Evolutionary conservation across 2,888 invertebrate species (phyloP).

Genomic region (Cryptocephalus moraei): DNA sequence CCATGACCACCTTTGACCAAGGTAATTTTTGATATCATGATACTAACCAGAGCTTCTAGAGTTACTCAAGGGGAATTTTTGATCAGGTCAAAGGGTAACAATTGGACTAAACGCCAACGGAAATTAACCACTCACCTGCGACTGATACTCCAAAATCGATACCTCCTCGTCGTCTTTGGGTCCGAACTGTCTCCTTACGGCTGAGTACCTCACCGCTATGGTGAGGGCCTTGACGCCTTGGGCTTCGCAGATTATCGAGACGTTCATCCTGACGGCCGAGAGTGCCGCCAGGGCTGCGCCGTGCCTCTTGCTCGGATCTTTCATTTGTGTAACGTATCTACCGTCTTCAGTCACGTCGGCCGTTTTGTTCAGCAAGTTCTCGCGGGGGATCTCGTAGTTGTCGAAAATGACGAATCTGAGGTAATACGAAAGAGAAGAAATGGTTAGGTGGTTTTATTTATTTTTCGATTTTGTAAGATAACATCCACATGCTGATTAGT

Average conservation of each 20-base stretch:
- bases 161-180: constrained; percentile 61
- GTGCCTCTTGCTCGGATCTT: constrained; percentile 74
- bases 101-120: not conserved
- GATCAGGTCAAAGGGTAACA: too few species aligned
- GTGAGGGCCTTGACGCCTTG: constrained; percentile 64
- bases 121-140: constrained; percentile 51
- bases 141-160: constrained; percentile 85
- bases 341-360: constrained; percentile 82
- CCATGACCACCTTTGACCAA: too few species aligned
- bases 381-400: constrained; percentile 70
- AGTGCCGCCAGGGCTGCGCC: constrained; percentile 76
- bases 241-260: constrained; percentile 50
- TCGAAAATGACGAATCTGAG: constrained; percentile 63
- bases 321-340: constrained; percentile 67
- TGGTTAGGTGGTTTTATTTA: too few species aligned
- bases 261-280: constrained; percentile 73
- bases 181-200: constrained; percentile 80
- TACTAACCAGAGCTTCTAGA: too few species aligned
- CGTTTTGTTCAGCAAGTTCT: constrained; percentile 69
- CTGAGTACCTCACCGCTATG: constrained; percentile 81
- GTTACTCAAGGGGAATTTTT: too few species aligned
- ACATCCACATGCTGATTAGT: too few species aligned
- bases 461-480: too few species aligned
- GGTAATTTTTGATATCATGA: too few species aligned
- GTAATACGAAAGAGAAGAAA: constrained; percentile 1